These are phyloP conservation scores for Monochamus saltuarius DNA, from an alignment of 1,140 invertebrate genomes.

Conservation along the genomic window DNA sequence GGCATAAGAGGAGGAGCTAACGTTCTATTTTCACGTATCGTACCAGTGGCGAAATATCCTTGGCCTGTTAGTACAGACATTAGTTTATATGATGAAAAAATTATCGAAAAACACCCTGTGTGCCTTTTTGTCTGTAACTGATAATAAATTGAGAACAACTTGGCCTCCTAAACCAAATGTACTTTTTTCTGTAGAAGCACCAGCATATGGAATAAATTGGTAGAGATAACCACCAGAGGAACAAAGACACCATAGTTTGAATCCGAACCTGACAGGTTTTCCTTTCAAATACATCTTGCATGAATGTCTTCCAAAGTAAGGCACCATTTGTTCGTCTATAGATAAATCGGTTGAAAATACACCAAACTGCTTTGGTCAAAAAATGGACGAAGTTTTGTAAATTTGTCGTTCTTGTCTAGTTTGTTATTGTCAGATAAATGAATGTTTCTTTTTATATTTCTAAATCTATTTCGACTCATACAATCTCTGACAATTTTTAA, in stretches of 20 bases:
- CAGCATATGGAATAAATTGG: conserved; percentile 23
- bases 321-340: conserved; percentile 50
- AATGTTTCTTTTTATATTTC: conserved; percentile 23
- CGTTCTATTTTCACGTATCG: conserved; percentile 23
- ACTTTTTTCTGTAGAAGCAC: conserved; percentile 14
- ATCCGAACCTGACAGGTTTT: conserved; percentile 55
- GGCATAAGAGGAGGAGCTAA: too few relatives aligned
- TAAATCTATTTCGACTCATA: conserved; percentile 27
- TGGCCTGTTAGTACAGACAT: conserved; percentile 16
- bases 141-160: conserved; percentile 18
- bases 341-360: conserved; percentile 49
- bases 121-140: conserved; percentile 11
- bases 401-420: conserved; percentile 44
- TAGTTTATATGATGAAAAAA: conserved; percentile 25
- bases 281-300: conserved; percentile 54
- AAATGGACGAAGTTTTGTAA: conserved; percentile 43
- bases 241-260: conserved; percentile 49
- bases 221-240: conserved; percentile 22
- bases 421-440: conserved; percentile 42
- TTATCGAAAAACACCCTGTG: conserved; percentile 28
- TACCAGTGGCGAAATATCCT: conserved; percentile 24
- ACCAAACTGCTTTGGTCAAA: conserved; percentile 44
- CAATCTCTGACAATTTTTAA: conserved; percentile 26
- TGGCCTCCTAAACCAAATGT: conserved; percentile 18
- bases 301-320: conserved; percentile 55